Evolutionary conservation across 2,113 vertebrate species (phyloP).

Genomic region (Psettodes erumei): DNA sequence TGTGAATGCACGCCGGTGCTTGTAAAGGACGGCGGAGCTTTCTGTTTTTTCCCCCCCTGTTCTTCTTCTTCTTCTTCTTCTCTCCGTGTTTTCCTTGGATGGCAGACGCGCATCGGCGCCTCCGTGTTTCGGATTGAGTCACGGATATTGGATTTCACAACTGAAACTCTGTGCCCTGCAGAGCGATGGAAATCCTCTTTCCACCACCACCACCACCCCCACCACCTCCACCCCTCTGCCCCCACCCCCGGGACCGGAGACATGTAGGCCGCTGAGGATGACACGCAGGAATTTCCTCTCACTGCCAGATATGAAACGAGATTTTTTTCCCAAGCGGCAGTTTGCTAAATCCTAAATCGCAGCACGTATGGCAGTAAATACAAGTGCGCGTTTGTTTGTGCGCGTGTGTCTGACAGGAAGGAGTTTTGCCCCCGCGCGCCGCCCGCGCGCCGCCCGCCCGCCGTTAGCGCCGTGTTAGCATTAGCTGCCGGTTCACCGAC

Average conservation of each 20-base stretch:
- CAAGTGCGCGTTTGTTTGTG: no score
- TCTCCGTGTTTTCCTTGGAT: constrained; percentile 56
- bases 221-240: no score
- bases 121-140: constrained; percentile 61
- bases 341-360: no score
- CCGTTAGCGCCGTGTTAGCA: not conserved
- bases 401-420: no score
- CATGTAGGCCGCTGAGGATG: constrained; percentile 52
- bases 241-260: constrained; percentile 37
- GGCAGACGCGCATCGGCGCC: constrained; percentile 51
- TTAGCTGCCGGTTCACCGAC: no score
- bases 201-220: no score
- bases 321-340: not conserved
- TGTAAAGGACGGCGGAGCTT: constrained; percentile 30
- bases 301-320: constrained; percentile 21
- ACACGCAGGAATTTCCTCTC: constrained; percentile 58
- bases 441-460: no score
- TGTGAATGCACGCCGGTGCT: constrained; percentile 52
- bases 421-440: no score
- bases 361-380: no score
- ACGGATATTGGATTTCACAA: constrained; percentile 70
- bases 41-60: no score
- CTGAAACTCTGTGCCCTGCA: constrained; percentile 41
- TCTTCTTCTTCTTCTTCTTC: no score
- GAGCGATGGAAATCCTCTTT: constrained; percentile 54